These are phyloP conservation scores for Euspilapteryx auroguttella DNA, from an alignment of 2,888 invertebrate species.

Conservation along the genomic window DNA sequence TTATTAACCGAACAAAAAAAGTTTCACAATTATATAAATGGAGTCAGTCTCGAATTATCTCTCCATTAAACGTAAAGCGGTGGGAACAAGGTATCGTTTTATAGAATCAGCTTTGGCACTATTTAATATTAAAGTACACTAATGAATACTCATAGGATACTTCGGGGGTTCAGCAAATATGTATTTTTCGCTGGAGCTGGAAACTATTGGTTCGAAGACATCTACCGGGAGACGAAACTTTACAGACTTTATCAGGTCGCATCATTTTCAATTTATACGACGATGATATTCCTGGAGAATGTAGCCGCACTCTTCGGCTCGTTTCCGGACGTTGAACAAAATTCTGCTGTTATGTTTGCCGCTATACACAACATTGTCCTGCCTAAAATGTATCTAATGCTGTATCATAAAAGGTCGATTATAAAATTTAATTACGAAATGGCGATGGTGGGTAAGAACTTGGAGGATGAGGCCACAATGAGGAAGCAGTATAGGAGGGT, in stretches of 20 bases:
- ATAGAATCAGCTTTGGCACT: no score
- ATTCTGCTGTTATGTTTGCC: conserved; percentile 42
- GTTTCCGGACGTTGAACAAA: conserved; percentile 40
- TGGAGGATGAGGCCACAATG: conserved; percentile 29
- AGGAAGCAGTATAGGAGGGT: conserved; percentile 30
- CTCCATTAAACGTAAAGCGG: no score
- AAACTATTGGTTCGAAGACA: conserved; percentile 33
- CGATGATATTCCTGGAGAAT: conserved; percentile 40
- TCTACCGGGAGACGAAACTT: conserved; percentile 18
- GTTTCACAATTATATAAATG: no score
- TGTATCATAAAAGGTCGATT: conserved; percentile 34
- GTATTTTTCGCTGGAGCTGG: conserved; percentile 37
- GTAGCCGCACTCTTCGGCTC: conserved; percentile 31
- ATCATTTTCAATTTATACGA: conserved; percentile 29
- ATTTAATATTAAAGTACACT: no score
- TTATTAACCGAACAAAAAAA: no score
- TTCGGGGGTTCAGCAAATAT: conserved; percentile 33
- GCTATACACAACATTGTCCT: conserved; percentile 42
- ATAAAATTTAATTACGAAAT: conserved; percentile 37
- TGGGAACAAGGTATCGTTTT: no score
- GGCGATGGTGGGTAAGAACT: conserved; percentile 24
- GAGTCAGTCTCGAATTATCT: no score
- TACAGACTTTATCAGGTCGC: conserved; percentile 25
- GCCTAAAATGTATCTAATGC: conserved; percentile 31
- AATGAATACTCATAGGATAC: no score